Base-by-base conservation (phyloP, 2,888 invertebrate species). In the Ochlodes sylvanus region DNA sequence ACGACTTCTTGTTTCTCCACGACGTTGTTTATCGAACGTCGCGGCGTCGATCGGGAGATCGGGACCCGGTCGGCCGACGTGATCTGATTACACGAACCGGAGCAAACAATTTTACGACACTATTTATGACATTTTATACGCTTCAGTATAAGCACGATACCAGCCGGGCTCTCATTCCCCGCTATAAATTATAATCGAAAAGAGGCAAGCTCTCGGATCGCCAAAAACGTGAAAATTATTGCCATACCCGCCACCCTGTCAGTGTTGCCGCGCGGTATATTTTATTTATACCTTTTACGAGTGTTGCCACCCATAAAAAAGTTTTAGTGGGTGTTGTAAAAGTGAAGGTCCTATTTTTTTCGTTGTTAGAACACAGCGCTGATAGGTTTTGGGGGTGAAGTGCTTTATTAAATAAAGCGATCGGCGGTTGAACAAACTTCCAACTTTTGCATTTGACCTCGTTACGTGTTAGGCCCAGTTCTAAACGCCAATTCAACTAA, bases 141-240 rank as follows among this genome's bases (percentile, higher is more conserved):
- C 78, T 75, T 74, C 72, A 69, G 72, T 72, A 70, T 75, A 73
- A 54, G 73, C 69, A 70, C 75, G 79, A 81, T 83, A 83, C 76
- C 78, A 76, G 73, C 70, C 77, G 76, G 75, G 76, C 77, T 80
- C 83, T 82, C 83, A 83, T 85, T 84, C 83, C 70, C 66, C 75
- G 84, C 89, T 81, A 89, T 90, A 90, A 90, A 90, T 90, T 90
- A 90, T 90, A 90, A 90, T 90, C 88, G 89, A 86, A 87, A 88
- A 84, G 83, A 85, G 86, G 80, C 86, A 81, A 84, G 85, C 85
- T 83, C 86, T 85, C 81, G 83, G 84, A 85, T 86, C 84, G 86
- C 86, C 85, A 86, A 88, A 82, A 87, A 85, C 86, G 88, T 87
- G 86, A 86, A 88, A 89, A 88, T 89, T 89, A 89, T 89, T 83